Conservation (phyloP, 2,888 invertebrate species). For the Phyto melanocephala region DNA sequence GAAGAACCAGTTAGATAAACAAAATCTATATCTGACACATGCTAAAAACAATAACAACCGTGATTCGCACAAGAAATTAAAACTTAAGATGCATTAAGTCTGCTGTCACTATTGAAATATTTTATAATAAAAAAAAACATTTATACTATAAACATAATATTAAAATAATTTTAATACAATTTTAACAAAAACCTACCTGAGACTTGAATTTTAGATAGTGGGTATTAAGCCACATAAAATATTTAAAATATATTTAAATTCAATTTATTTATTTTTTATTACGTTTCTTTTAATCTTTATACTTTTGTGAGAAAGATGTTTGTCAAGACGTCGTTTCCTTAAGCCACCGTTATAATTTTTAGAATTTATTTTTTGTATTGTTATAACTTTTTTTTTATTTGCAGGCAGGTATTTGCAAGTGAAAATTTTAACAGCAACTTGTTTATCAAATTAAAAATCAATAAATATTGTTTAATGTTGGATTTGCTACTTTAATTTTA, state of each 20-base stretch:
- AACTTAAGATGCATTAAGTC: background rate
- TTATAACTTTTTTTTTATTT: background rate
- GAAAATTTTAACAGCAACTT: too few species aligned
- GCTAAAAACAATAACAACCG: conserved; percentile 1
- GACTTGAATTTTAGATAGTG: background rate
- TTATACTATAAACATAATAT: background rate
- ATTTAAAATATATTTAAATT: background rate
- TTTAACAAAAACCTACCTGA: conserved; percentile 15
- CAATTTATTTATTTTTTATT: background rate
- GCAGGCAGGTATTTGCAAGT: too few species aligned
- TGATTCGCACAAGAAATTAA: background rate
- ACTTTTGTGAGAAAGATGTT: background rate
- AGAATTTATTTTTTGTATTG: background rate
- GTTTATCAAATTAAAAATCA: conserved; percentile 26
- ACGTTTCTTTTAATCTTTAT: background rate
- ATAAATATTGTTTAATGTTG: conserved; percentile 7
- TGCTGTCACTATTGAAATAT: too few species aligned
- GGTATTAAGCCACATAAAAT: background rate
- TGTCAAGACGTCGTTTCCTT: background rate
- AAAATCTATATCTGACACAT: conserved; percentile 51
- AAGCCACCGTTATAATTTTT: background rate
- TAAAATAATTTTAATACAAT: conserved; percentile 13
- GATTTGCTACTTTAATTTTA: background rate
- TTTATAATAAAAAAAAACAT: background rate
- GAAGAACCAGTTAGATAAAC: conserved; percentile 55